Conservation (phyloP, 1,140 invertebrate species). For the Trichonephila inaurata region DNA sequence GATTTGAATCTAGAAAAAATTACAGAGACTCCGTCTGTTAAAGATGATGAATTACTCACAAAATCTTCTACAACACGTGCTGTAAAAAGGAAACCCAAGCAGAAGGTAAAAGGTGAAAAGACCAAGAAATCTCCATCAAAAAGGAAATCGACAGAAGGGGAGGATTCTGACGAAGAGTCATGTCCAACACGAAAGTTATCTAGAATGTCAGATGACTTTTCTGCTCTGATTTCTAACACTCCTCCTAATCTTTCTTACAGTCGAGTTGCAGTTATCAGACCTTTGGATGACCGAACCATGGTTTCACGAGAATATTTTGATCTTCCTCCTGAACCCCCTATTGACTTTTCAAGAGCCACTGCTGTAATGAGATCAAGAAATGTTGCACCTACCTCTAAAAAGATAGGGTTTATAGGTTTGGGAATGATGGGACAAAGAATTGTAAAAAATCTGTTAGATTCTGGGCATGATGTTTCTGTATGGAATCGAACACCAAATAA, state of each 20-base stretch:
- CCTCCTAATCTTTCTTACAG: not conserved
- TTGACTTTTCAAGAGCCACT: not conserved
- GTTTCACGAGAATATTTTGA: not conserved
- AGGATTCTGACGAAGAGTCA: not conserved
- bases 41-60: not conserved
- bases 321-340: not conserved
- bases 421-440: not conserved
- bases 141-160: not conserved
- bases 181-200: not conserved
- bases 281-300: not conserved
- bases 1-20: not conserved
- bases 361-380: not conserved
- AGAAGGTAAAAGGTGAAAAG: not conserved
- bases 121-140: not conserved
- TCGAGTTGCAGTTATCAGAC: too few species aligned
- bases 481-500: not conserved
- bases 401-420: slow-evolving; percentile 76
- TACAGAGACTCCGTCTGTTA: not conserved
- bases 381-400: not conserved
- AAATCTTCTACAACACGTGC: not conserved
- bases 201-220: not conserved
- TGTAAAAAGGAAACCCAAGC: not conserved
- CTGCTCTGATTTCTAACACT: not conserved
- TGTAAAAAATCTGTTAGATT: not conserved
- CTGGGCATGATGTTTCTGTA: not conserved